Conservation (phyloP, 2,113 vertebrate species). For the Albula glossodonta region DNA sequence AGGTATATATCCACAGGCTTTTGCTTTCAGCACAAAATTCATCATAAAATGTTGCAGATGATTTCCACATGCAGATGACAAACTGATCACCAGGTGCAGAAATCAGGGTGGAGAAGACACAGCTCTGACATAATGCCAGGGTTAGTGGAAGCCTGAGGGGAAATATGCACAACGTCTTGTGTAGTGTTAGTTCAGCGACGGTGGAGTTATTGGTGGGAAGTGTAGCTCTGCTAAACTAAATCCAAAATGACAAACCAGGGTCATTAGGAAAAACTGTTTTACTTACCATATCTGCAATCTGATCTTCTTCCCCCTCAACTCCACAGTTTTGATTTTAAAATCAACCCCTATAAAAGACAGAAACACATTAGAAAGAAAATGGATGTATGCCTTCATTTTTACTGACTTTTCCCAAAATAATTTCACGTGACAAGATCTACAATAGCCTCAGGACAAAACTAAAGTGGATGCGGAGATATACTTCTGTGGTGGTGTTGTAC, state of each 20-base stretch:
- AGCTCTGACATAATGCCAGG: background rate
- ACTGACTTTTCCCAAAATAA: no score
- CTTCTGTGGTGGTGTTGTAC: no score
- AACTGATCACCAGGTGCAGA: background rate
- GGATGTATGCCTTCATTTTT: background rate
- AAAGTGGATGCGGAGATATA: no score
- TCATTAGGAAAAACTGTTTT: background rate
- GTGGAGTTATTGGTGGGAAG: background rate
- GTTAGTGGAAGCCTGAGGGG: background rate
- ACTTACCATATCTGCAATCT: slow-evolving; percentile 98
- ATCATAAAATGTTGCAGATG: background rate
- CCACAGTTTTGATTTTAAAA: slow-evolving; percentile 99
- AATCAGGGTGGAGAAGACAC: background rate
- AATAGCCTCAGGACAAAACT: no score
- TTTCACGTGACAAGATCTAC: no score
- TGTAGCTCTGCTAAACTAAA: background rate
- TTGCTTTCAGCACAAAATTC: background rate
- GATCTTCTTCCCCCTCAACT: slow-evolving; percentile 98
- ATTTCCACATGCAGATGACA: background rate
- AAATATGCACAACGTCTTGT: background rate
- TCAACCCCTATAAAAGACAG: slow-evolving; percentile 18
- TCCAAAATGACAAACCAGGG: background rate
- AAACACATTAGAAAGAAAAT: background rate
- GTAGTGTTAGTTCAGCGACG: background rate
- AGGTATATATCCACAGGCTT: background rate